A percentile compares a stretch with the other conserved stretches of the same genome.
Conservation (phyloP, 30 jellyfish, hydroid and myxozoan genomes). For the Aurelia aurita complex sp. Pacific region DNA sequence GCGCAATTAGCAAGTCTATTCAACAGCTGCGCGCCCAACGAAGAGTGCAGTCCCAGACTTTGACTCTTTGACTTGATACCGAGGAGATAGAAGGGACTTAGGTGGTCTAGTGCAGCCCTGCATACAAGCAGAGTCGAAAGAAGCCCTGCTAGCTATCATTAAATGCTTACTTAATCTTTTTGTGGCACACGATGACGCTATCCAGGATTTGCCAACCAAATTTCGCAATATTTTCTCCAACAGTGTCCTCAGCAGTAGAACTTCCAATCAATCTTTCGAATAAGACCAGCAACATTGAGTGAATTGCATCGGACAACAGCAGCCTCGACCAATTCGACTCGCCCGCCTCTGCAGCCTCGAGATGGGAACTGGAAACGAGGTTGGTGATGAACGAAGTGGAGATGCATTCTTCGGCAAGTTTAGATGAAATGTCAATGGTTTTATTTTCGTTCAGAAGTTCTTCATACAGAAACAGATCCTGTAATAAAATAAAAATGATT, state of each 20-base stretch:
- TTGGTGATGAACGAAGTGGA: constrained; percentile 16
- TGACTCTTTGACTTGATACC: too few species aligned
- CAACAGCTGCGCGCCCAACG: too few species aligned
- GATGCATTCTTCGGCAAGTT: constrained; percentile 12
- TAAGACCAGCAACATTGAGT: constrained; percentile 24
- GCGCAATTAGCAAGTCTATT: too few species aligned
- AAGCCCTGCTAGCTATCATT: background rate
- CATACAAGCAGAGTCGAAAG: background rate
- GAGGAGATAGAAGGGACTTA: too few species aligned
- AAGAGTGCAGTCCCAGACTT: background rate
- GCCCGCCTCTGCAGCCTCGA: constrained; percentile 5
- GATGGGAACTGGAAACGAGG: background rate
- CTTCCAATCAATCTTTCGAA: constrained; percentile 10
- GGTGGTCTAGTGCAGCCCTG: too few species aligned
- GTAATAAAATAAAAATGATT: background rate
- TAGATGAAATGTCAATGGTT: background rate
- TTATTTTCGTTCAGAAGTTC: background rate
- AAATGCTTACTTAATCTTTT: constrained; percentile 21
- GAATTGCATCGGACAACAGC: constrained; percentile 33
- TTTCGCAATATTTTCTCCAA: constrained; percentile 25
- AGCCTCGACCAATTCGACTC: constrained; percentile 17
- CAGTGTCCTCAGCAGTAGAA: constrained; percentile 4
- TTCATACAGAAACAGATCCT: constrained; percentile 28
- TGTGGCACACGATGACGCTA: constrained; percentile 19
- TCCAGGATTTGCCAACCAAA: constrained; percentile 17